Evolutionary conservation across 2,797 vertebrate species (phyloP).

Genomic region (Pipistrellus pipistrellus): DNA sequence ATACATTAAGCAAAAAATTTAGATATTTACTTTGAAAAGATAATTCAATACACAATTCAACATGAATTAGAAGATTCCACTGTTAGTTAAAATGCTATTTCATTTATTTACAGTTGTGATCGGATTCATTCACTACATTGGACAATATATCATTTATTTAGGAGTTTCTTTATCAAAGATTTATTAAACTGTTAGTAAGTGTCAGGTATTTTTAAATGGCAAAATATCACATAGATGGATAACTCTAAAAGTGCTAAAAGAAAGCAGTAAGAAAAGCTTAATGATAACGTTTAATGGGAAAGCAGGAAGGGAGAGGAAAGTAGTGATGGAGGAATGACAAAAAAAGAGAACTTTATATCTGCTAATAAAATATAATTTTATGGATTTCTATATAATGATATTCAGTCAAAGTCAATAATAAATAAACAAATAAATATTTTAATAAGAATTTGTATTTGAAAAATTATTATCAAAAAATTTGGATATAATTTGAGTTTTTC

Average conservation of each 20-base stretch:
- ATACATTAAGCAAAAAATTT: not conserved
- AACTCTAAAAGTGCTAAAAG: not conserved
- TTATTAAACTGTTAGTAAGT: conserved; percentile 1
- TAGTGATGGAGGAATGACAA: not conserved
- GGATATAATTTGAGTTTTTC: not conserved
- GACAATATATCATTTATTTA: not conserved
- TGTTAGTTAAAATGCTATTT: not conserved
- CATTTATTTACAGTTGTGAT: not conserved
- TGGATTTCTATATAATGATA: not conserved
- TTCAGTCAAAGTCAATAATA: not conserved
- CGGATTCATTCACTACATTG: not conserved
- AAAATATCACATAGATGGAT: not conserved
- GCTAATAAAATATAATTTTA: not conserved
- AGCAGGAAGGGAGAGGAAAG: not conserved
- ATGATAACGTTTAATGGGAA: not conserved
- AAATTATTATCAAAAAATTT: not conserved
- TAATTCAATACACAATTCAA: not conserved
- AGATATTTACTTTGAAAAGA: not conserved
- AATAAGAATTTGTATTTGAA: not conserved
- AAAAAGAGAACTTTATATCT: not conserved
- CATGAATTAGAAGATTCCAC: not conserved
- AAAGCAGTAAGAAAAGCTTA: not conserved
- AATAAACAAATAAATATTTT: not conserved
- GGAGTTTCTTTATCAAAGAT: not conserved
- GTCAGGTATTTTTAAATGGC: not conserved